phyloP scores from a whole-genome alignment of 2,113 vertebrate species.

The Xenopus laevis region DNA sequence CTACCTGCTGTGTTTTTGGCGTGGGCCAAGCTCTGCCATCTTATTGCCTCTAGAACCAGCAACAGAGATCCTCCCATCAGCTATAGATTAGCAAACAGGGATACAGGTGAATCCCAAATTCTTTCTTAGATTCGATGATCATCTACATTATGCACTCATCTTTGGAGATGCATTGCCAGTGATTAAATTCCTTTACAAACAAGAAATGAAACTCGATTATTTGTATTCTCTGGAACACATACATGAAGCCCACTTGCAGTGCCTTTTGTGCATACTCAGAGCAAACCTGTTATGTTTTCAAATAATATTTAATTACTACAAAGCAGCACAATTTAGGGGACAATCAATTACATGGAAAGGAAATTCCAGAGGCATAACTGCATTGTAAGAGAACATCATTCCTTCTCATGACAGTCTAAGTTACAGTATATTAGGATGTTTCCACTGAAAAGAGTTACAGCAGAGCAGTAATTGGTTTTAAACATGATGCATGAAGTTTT shows the following conservation, averaged over 20 bases:
- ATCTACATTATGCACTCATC: too few species aligned
- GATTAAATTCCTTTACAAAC: too few species aligned
- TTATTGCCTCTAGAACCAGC: too few species aligned
- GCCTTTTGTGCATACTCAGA: neutral
- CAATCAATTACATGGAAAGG: constrained; percentile 39
- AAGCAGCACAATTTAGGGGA: constrained; percentile 28
- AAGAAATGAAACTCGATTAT: neutral
- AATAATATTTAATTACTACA: constrained; percentile 43
- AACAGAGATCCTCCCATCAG: too few species aligned
- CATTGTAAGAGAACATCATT: constrained; percentile 36
- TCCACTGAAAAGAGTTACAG: constrained; percentile 18
- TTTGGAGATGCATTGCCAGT: too few species aligned
- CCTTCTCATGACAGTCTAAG: constrained; percentile 22
- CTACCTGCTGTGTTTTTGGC: too few species aligned
- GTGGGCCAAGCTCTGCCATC: too few species aligned
- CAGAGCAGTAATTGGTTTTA: constrained; percentile 33
- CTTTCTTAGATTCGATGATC: too few species aligned
- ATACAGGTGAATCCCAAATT: too few species aligned
- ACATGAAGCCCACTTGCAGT: neutral
- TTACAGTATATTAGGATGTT: constrained; percentile 39
- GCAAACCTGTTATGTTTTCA: neutral
- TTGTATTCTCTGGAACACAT: neutral
- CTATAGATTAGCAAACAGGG: too few species aligned
- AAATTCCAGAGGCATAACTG: constrained; percentile 33
- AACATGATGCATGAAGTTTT: constrained; percentile 32